Evolutionary conservation across 2,797 vertebrate genomes (phyloP), one percentile per base, ranked within the genome.

Genomic region (Enteromius argenteus): DNA sequence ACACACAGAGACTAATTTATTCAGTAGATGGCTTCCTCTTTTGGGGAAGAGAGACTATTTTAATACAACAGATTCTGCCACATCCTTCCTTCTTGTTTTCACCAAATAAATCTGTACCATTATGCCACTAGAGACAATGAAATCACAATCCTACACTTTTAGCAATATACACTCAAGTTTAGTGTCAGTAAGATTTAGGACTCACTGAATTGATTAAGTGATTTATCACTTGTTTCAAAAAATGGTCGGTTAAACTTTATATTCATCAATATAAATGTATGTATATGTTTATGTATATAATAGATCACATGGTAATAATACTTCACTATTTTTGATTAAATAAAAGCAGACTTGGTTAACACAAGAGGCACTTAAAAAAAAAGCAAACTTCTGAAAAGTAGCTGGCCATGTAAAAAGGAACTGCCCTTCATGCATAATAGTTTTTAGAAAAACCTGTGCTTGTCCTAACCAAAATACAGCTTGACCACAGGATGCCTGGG

Each of bases 401-500:
- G 30, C 17, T 64, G 19, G 56, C 46, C 39, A 32, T 46, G 21
- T 68, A 19, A 73, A 84, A 86, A 71, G n/a, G 64, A 53, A 79
- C 66, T 78, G 77, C 75, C 77, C 9, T 72, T 80, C 73, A 77
- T 60, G 14, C 51, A 32, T 64, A 73, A 87, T 74, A 74, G 42
- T 60, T 85, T 89, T 89, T 85, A 88, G 87, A 73, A 84, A 87
- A 82, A 86, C 85, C 84, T 83, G 44, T 13, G 14, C 49, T 80
- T 80, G 67, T 85, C 80, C 86, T 79, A 44, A 79, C 79, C 17
- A 79, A 86, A 89, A 81, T 89, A 87, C 80, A 66, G 78, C 8
- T n/a, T 90, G 92, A 92, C 93, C 91, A 86, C 89, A 86, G 87
- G 86, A 51, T 88, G 92, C 90, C 78, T 53, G 81, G 75, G 86